A percentile compares a stretch with the other conserved stretches of the same genome.
These are phyloP conservation scores for Galbula dea DNA, from an alignment of 2,113 vertebrate genomes.

Conservation along the genomic window DNA sequence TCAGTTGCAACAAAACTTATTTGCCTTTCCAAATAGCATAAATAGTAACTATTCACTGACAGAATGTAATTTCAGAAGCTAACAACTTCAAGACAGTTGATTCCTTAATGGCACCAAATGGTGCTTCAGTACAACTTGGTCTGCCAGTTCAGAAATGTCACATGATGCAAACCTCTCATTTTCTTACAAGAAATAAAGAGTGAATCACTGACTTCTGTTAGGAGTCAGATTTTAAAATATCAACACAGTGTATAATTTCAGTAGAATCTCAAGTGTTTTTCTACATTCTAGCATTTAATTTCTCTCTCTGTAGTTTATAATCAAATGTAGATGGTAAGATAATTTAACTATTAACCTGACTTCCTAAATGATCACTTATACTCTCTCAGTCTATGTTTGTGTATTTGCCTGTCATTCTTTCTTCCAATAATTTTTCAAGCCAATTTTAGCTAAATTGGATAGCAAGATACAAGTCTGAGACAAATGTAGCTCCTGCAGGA, in stretches of 20 bases:
- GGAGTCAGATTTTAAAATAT: not conserved
- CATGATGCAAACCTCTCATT: not conserved
- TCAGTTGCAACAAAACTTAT: not conserved
- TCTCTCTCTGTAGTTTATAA: not conserved
- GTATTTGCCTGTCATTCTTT: not conserved
- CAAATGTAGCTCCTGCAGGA: not conserved
- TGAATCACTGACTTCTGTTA: constrained; percentile 25
- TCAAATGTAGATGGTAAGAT: not conserved
- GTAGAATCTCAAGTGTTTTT: not conserved
- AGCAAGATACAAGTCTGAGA: not conserved
- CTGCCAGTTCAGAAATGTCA: constrained; percentile 15
- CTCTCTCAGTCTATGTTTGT: not conserved
- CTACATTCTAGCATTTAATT: not conserved
- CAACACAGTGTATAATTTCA: not conserved
- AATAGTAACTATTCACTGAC: not conserved
- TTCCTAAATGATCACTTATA: not conserved
- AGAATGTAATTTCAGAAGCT: constrained; percentile 21
- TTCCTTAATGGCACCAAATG: constrained; percentile 34
- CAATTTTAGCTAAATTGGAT: not conserved
- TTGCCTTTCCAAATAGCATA: not conserved
- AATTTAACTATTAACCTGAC: not conserved
- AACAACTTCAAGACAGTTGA: not conserved
- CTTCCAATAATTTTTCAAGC: not conserved
- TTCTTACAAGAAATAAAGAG: not conserved
- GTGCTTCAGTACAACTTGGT: constrained; percentile 6